Base-by-base conservation (phyloP, 2,113 vertebrate genomes). In the Burhinus oedicnemus region DNA sequence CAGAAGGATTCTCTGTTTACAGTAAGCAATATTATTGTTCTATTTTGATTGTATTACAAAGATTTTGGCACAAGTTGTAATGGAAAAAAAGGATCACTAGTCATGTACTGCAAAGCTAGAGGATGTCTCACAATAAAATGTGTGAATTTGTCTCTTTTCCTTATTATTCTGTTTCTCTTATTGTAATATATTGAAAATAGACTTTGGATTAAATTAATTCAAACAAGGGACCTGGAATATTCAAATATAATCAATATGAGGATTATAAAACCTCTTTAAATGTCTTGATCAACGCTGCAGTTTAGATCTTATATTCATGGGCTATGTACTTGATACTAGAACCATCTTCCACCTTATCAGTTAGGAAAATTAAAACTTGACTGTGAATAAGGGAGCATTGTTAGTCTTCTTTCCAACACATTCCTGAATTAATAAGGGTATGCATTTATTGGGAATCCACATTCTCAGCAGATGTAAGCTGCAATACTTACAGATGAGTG, bases 71-170 rank as follows among this genome's bases (percentile, higher is more conserved):
- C 11, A 76, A 40, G 2, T 38, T 83, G 75, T 38, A 44, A 12
- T 12, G 15, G 17, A 34, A 87, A 68, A 51, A 42, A 68, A 52
- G 1, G 2, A 25, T 70, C 1, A 4, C 2, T 54, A 54, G 15
- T 17, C 2, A 2, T 3, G 1, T 55, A 32, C 27, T 70, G 10
- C 8, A 66, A 65, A 92, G 86, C 1, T 8, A 79, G 60, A 82
- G 8, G 7, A 57, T 36, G 5, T 9, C 17, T 75, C n/a, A 30
- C 7, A 66, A 38, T 8, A 38, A 26, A 0, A 0, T 6, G 1
- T n/a, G 2, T 71, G 12, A 77, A 51, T 64, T 68, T 68, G 2
- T 58, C 3, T 51, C 25, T 51, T 76, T 77, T 55, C 34, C 5
- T 15, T 51, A 78, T 27, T 21, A 0, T 2, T 49, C 2, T 49